Conservation (phyloP, 2,113 vertebrate species). For the Nothoprocta pentlandii region DNA sequence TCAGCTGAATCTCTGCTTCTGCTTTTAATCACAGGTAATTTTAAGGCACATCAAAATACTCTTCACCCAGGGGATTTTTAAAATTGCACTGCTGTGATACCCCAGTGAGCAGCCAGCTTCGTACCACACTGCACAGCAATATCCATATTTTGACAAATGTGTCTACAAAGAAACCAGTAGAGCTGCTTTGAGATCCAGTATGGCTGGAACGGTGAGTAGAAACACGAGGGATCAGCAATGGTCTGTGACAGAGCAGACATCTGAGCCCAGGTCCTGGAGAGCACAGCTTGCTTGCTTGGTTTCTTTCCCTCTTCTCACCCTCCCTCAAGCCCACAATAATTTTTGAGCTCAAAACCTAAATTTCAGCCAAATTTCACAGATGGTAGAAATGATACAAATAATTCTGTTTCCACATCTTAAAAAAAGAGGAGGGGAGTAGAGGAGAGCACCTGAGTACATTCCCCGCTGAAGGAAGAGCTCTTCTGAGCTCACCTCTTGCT, state of each 20-base stretch:
- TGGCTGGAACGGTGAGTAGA: neutral
- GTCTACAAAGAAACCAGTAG: neutral
- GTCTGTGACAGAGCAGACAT: neutral
- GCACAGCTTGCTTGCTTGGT: neutral
- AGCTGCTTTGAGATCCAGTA: neutral
- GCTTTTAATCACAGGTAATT: neutral
- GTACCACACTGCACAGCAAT: neutral
- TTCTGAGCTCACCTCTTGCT: neutral
- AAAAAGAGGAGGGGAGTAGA: neutral
- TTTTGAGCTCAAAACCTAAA: neutral
- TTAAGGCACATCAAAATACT: neutral
- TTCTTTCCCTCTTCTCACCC: neutral
- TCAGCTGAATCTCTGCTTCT: neutral
- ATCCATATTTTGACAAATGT: neutral
- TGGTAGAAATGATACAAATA: neutral
- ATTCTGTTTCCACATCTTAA: neutral
- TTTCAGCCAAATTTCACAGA: neutral
- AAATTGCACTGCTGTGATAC: neutral
- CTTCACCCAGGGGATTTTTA: neutral
- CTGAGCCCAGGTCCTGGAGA: neutral
- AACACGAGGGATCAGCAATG: neutral
- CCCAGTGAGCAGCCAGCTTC: neutral
- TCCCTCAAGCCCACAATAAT: neutral
- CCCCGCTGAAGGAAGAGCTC: neutral
- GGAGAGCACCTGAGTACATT: neutral